Conservation (phyloP, 2,797 vertebrate genomes). For the Sciurus carolinensis region DNA sequence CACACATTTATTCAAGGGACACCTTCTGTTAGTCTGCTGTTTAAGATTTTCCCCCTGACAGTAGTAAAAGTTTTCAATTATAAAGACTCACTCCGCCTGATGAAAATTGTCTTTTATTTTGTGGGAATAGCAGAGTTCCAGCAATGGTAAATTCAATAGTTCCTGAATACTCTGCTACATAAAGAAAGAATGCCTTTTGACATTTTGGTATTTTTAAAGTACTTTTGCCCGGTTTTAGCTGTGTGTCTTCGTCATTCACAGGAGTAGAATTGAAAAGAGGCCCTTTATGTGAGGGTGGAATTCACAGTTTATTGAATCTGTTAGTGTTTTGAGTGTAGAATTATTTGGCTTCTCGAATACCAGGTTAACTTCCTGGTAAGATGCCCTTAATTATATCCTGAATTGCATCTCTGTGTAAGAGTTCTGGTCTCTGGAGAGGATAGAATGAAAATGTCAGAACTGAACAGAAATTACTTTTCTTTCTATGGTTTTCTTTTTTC, state of each 20-base stretch:
- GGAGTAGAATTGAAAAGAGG: not conserved
- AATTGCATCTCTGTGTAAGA: conserved; percentile 11
- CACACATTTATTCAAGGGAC: not conserved
- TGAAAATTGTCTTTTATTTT: conserved; percentile 64
- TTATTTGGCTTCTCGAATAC: conserved; percentile 51
- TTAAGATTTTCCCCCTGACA: not conserved
- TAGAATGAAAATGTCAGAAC: not conserved
- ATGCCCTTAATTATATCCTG: not conserved
- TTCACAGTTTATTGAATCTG: conserved; percentile 7
- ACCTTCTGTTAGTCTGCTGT: not conserved
- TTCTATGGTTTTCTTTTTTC: not conserved
- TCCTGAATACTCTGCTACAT: conserved; percentile 27
- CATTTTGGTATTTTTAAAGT: conserved; percentile 19
- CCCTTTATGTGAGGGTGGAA: not conserved
- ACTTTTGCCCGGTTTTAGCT: conserved; percentile 13
- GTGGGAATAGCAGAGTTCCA: not conserved
- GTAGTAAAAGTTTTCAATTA: conserved; percentile 41
- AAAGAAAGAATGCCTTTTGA: not conserved
- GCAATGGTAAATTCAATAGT: conserved; percentile 33
- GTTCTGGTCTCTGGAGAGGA: not conserved
- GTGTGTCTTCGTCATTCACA: not conserved
- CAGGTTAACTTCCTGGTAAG: conserved; percentile 16
- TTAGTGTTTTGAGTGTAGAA: conserved; percentile 33
- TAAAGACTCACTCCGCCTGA: not conserved
- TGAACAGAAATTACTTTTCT: not conserved